These are phyloP conservation scores for Merops nubicus DNA, from an alignment of 2,113 vertebrate genomes.

Conservation along the genomic window DNA sequence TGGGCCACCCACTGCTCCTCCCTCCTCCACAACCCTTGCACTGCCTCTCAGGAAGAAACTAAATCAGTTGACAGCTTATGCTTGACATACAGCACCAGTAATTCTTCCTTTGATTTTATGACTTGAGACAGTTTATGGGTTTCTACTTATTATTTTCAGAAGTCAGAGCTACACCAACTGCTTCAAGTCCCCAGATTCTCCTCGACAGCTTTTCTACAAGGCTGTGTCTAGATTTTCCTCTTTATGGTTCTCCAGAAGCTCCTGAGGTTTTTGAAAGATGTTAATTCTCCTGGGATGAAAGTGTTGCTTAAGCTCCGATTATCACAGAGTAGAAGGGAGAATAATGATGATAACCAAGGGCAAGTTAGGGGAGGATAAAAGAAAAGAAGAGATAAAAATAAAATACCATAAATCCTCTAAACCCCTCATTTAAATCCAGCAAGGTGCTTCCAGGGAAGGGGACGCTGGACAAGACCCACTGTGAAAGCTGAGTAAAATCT, in stretches of 20 bases:
- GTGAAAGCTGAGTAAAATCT: neutral
- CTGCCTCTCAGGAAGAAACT: neutral
- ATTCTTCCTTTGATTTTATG: neutral
- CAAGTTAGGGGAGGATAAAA: accelerated
- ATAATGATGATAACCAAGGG: neutral
- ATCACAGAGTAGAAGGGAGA: neutral
- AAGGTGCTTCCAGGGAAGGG: neutral
- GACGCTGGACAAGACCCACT: neutral
- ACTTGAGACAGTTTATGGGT: neutral
- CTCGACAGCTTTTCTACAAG: neutral
- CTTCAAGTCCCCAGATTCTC: neutral
- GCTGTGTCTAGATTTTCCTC: neutral
- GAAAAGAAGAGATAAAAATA: neutral
- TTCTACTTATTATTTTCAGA: neutral
- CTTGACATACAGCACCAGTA: neutral
- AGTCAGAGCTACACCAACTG: neutral
- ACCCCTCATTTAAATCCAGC: neutral
- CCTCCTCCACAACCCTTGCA: neutral
- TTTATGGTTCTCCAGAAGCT: neutral
- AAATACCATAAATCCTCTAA: neutral
- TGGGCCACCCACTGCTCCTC: neutral
- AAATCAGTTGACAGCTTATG: neutral
- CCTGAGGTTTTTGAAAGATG: neutral
- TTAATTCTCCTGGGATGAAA: neutral
- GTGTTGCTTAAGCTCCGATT: no score